Base-by-base conservation (phyloP, 2,113 vertebrate genomes). In the Triplophysa siluroides region DNA sequence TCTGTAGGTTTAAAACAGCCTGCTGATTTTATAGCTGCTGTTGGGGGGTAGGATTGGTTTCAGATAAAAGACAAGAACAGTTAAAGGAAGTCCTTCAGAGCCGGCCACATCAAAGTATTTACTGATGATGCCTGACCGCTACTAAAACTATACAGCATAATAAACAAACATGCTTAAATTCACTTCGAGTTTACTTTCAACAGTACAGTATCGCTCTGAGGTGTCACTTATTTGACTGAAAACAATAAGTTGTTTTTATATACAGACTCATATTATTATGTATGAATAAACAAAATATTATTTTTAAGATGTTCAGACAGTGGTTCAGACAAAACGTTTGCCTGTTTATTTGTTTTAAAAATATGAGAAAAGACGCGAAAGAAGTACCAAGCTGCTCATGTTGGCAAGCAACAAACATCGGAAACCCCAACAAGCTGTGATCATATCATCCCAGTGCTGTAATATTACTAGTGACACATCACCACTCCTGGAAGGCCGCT, bases 1-100 rank as follows among this genome's bases (percentile, higher is more conserved):
- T 43, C 54, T 60, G 13, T 41, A 21, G 71, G 71, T 43, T 73
- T 41, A 60, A 71, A 71, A 56, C 69, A 58, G 45, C 13, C 19
- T 7, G 12, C 64, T 19, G 33, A n/a, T 73, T 43, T 73, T 43
- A 73, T 60, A 23, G 56, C 29, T n/a, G 1, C 7, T 11, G 52
- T 23, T 73, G 6, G 33, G 58, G 29, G 5, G 21, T 60, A 43
- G 23, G 70, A 73, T 38, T 41, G 70, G 52, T 60, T 73, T 43
- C 54, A 60, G 70, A 73, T 60, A 33, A n/a, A 23, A 60, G n/a
- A 29, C 4, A 11, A 8, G n/a, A 23, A 73, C 1, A 9, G 52
- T 73, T 43, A 73, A 73, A 60, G 29, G 16, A 50, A 50, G 11
- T 69, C 21, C 13, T 69, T 47, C 14, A 26, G 66, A 69, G 21